These are phyloP conservation scores for Panzeria rudis DNA, from an alignment of 2,888 invertebrate species.

Conservation along the genomic window DNA sequence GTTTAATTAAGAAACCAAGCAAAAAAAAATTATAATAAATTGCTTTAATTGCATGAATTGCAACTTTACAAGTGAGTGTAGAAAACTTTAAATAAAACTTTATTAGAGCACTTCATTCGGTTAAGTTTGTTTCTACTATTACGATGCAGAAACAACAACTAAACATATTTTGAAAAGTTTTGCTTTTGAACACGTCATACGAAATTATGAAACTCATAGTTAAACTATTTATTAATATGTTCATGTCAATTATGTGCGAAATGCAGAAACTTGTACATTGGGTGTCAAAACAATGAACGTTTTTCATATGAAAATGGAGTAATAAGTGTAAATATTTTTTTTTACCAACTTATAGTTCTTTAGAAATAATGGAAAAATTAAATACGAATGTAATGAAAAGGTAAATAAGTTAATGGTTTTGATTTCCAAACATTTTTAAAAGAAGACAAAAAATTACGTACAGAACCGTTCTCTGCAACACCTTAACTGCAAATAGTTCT, in stretches of 20 bases:
- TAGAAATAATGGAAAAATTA: too few species aligned
- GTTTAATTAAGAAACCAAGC: slow-evolving; percentile 63
- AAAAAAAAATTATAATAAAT: slow-evolving; percentile 12
- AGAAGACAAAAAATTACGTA: too few species aligned
- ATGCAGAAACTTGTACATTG: slow-evolving; percentile 22
- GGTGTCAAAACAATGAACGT: slow-evolving; percentile 36
- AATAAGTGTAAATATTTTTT: background rate
- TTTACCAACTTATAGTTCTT: too few species aligned
- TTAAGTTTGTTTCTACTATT: slow-evolving; percentile 4
- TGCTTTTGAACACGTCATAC: slow-evolving; percentile 41
- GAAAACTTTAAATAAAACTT: slow-evolving; percentile 51
- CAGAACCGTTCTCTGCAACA: too few species aligned
- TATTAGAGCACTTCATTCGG: slow-evolving; percentile 36
- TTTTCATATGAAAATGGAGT: background rate
- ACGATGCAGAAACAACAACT: slow-evolving; percentile 2
- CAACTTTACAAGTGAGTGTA: slow-evolving; percentile 63
- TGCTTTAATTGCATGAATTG: slow-evolving; percentile 66
- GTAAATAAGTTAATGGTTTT: too few species aligned
- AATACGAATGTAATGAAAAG: too few species aligned
- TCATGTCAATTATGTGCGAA: slow-evolving; percentile 43
- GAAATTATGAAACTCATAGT: slow-evolving; percentile 62
- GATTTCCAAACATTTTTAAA: too few species aligned
- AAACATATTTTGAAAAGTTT: slow-evolving; percentile 49
- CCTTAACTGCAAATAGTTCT: too few species aligned
- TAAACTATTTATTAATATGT: slow-evolving; percentile 52